Conservation (phyloP, 2,888 invertebrate species). For the Laothoe populi region DNA sequence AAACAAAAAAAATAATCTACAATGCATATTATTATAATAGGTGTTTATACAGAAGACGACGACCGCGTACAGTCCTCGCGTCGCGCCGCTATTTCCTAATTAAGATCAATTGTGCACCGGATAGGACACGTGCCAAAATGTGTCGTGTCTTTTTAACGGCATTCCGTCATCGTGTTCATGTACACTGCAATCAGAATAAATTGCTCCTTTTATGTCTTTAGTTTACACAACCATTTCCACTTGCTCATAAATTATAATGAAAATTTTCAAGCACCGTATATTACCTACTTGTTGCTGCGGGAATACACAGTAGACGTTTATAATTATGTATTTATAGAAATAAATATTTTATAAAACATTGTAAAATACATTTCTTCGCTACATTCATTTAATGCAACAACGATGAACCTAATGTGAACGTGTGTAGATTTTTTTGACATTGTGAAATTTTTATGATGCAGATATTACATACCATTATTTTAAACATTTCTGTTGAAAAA, state of each 20-base stretch:
- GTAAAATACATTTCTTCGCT: too few relatives aligned
- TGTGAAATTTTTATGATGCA: too few relatives aligned
- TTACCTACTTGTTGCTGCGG: neutral
- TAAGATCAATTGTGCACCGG: slow-evolving; percentile 82
- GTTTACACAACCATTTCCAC: slow-evolving; percentile 7
- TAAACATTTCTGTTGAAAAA: slow-evolving; percentile 15
- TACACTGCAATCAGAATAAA: slow-evolving; percentile 48
- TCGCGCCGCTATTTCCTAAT: slow-evolving; percentile 80
- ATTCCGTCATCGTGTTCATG: slow-evolving; percentile 63
- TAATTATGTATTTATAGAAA: too few relatives aligned
- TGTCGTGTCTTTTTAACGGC: slow-evolving; percentile 67
- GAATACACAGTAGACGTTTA: too few relatives aligned
- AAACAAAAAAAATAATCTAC: slow-evolving; percentile 44
- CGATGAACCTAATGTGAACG: too few relatives aligned
- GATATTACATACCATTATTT: neutral
- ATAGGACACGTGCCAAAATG: slow-evolving; percentile 83
- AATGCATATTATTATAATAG: slow-evolving; percentile 5
- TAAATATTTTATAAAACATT: neutral
- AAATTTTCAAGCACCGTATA: neutral
- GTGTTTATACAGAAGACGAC: slow-evolving; percentile 41
- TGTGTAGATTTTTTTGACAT: too few relatives aligned
- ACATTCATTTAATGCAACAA: too few relatives aligned
- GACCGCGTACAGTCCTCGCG: slow-evolving; percentile 52
- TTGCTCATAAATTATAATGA: neutral
- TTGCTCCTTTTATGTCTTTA: slow-evolving; percentile 31